A percentile compares a stretch with the other conserved stretches of the same genome.
These are phyloP conservation scores for Toxotes lorentzi DNA, from an alignment of 2,797 vertebrate genomes.

Conservation along the genomic window DNA sequence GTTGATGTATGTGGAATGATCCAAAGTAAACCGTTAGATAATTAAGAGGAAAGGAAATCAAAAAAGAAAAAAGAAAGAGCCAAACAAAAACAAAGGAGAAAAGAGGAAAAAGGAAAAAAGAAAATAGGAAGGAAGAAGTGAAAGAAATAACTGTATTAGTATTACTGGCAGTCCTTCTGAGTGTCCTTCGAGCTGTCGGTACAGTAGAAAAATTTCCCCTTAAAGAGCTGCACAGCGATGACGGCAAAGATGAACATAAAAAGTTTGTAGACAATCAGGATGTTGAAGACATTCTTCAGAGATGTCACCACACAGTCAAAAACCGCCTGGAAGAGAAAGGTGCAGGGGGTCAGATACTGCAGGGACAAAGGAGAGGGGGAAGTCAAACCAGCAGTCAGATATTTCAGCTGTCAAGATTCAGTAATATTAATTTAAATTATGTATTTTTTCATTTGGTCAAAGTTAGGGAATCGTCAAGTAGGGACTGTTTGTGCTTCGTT, in stretches of 20 bases:
- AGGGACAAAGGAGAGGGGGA: not conserved
- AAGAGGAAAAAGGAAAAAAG: not conserved
- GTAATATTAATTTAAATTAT: too few species aligned
- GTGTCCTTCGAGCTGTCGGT: slow-evolving; percentile 98
- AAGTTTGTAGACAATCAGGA: slow-evolving; percentile 98
- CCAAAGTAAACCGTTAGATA: not conserved
- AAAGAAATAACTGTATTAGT: not conserved
- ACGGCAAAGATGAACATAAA: slow-evolving; percentile 99
- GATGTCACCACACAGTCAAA: slow-evolving; percentile 99
- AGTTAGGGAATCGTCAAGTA: not conserved
- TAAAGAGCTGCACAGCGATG: slow-evolving; percentile 98
- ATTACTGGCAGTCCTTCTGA: slow-evolving; percentile 96
- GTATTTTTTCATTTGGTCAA: not conserved
- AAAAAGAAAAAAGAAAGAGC: not conserved
- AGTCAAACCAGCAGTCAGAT: not conserved
- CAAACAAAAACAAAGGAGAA: not conserved
- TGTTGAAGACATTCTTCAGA: slow-evolving; percentile 99
- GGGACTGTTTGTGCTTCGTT: not conserved
- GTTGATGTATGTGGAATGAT: too few species aligned
- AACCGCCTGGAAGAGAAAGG: slow-evolving; percentile 88
- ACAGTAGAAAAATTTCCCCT: slow-evolving; percentile 99
- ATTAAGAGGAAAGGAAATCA: not conserved
- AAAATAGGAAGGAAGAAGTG: not conserved
- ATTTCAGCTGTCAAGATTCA: not conserved
- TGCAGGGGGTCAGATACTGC: not conserved